These are phyloP conservation scores for Capromys pilorides DNA, from an alignment of 2,797 vertebrate species.

Conservation along the genomic window DNA sequence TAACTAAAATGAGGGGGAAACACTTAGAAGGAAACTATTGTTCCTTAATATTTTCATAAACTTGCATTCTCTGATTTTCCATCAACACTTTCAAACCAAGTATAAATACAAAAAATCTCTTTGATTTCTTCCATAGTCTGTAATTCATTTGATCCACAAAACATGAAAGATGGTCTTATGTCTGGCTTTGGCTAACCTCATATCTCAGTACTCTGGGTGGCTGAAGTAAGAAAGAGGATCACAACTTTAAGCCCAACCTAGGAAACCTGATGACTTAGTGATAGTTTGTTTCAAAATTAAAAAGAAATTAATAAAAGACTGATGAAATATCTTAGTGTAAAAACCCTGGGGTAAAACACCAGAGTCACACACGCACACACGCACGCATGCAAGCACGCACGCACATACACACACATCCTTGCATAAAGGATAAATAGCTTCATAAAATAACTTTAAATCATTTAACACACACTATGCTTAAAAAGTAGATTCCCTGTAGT, in stretches of 20 bases:
- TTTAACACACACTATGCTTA: constrained; percentile 18
- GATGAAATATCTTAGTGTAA: background rate
- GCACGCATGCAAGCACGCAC: background rate
- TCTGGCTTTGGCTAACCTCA: background rate
- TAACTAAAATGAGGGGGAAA: constrained; percentile 35
- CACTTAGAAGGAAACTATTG: background rate
- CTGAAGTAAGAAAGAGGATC: background rate
- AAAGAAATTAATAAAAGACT: background rate
- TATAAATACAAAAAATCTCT: constrained; percentile 16
- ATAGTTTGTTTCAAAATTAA: background rate
- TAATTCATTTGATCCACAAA: constrained; percentile 45
- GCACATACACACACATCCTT: background rate
- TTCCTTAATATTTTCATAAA: constrained; percentile 47
- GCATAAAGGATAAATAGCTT: constrained; percentile 46
- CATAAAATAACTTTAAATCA: constrained; percentile 46
- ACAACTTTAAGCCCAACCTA: background rate
- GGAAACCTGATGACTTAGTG: background rate
- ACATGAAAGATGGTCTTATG: background rate
- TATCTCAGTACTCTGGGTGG: background rate
- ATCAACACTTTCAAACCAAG: background rate
- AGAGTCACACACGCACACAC: background rate
- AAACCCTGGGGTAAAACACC: background rate
- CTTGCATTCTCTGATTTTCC: constrained; percentile 41
- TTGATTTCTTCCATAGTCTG: constrained; percentile 26
- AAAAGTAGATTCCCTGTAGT: background rate